A percentile compares a stretch with the other conserved stretches of the same genome.
Evolutionary conservation across 2,113 vertebrate genomes (phyloP).

Genomic region (Pelobates fuscus): DNA sequence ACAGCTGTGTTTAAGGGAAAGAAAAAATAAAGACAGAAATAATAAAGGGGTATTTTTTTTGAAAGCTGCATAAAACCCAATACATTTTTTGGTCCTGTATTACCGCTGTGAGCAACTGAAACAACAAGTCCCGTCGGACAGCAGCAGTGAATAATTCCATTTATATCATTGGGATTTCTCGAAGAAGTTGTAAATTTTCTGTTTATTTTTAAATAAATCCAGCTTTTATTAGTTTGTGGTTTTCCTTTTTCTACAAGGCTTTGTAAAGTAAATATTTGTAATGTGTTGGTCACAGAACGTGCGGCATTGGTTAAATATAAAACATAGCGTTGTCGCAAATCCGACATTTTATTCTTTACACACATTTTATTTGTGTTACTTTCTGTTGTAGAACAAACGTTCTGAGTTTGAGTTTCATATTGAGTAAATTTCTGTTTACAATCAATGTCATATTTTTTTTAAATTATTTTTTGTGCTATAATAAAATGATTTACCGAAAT

Average conservation of each 20-base stretch:
- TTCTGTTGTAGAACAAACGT: too few species aligned
- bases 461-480: too few species aligned
- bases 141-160: constrained; percentile 70
- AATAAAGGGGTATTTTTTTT: constrained; percentile 28
- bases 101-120: constrained; percentile 63
- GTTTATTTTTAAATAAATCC: constrained; percentile 70
- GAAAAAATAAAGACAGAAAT: constrained; percentile 22
- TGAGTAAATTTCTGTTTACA: too few species aligned
- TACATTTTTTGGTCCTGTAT: constrained; percentile 59
- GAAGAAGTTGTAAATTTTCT: constrained; percentile 66
- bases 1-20: constrained; percentile 54
- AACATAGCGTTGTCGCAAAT: background rate
- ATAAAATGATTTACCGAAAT: too few species aligned
- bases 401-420: too few species aligned
- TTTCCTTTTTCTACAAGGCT: constrained; percentile 69
- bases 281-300: constrained; percentile 11
- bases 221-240: constrained; percentile 69
- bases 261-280: constrained; percentile 67
- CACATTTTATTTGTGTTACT: too few species aligned
- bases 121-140: constrained; percentile 65
- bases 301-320: background rate
- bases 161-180: constrained; percentile 63
- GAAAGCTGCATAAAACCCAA: constrained; percentile 53
- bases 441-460: too few species aligned
- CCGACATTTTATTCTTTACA: constrained; percentile 41